Evolutionary conservation across 2,113 vertebrate species (phyloP).

Genomic region (Natator depressus): DNA sequence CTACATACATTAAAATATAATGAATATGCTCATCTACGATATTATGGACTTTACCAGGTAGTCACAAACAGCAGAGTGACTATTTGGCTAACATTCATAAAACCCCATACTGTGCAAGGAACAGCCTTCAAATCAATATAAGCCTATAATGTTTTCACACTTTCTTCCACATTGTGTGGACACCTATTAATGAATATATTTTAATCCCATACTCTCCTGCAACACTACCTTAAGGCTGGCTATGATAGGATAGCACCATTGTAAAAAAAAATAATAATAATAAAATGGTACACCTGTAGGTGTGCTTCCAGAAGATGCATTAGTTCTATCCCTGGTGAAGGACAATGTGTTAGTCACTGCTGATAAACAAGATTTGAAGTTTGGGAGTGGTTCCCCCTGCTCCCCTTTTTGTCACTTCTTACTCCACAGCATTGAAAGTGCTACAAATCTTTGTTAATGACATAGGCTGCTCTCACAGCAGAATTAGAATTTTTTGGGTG

Average conservation of each 20-base stretch:
- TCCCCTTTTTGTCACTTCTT: neutral
- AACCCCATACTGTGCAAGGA: neutral
- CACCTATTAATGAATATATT: neutral
- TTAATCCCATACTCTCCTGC: slow-evolving; percentile 6
- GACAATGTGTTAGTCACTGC: neutral
- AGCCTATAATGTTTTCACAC: neutral
- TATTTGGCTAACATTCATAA: neutral
- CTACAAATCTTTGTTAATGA: neutral
- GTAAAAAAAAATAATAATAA: neutral
- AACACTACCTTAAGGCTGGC: neutral
- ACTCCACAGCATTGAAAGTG: neutral
- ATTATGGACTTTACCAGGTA: neutral
- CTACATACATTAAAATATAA: neutral
- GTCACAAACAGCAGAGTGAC: neutral
- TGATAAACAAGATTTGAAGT: neutral
- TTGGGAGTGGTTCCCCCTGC: neutral
- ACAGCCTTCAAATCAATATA: neutral
- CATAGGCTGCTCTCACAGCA: neutral
- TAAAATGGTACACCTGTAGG: neutral
- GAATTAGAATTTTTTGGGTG: neutral
- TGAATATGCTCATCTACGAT: neutral
- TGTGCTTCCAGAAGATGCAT: neutral
- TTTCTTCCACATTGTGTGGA: neutral
- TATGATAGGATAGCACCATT: fast-evolving
- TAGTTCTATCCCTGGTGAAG: neutral